Conservation (phyloP, 2,113 vertebrate genomes). For the Stegostoma tigrinum region DNA sequence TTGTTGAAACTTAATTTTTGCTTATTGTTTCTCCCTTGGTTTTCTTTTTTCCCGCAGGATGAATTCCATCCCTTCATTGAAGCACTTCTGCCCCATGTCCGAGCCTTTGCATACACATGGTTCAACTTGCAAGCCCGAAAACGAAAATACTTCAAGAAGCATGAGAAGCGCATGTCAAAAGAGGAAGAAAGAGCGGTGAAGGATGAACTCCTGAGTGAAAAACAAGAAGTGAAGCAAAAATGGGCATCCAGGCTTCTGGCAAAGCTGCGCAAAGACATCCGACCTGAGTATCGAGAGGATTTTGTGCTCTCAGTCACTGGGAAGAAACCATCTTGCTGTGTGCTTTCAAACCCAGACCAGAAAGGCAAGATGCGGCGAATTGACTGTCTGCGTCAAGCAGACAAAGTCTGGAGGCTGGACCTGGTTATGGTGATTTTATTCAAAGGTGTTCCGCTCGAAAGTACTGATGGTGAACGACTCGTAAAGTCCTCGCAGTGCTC, state of each 20-base stretch:
- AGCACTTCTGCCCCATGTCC: slow-evolving; percentile 96
- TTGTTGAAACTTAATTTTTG: slow-evolving; percentile 31
- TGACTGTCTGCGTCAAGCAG: slow-evolving; percentile 97
- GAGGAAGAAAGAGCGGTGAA: slow-evolving; percentile 98
- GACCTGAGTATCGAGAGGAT: slow-evolving; percentile 97
- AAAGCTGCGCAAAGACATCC: slow-evolving; percentile 97
- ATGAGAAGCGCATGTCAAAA: slow-evolving; percentile 99
- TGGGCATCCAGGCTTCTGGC: slow-evolving; percentile 97
- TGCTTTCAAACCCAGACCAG: slow-evolving; percentile 98
- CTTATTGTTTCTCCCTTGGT: background rate
- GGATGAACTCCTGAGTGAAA: slow-evolving; percentile 94
- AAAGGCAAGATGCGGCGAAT: slow-evolving; percentile 99
- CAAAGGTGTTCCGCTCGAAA: slow-evolving; percentile 99
- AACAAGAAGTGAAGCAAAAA: slow-evolving; percentile 98
- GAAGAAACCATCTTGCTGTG: slow-evolving; percentile 94
- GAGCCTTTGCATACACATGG: slow-evolving; percentile 97
- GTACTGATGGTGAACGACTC: slow-evolving; percentile 96
- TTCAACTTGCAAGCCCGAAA: slow-evolving; percentile 99
- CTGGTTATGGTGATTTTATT: slow-evolving; percentile 99
- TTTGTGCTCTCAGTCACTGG: slow-evolving; percentile 97
- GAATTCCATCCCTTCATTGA: slow-evolving; percentile 99
- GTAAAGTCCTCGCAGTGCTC: slow-evolving; percentile 98
- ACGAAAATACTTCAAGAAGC: slow-evolving; percentile 99
- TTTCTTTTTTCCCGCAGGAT: slow-evolving; percentile 64
- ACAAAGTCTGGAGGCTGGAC: slow-evolving; percentile 98